A percentile compares a stretch with the other conserved stretches of the same genome.
Evolutionary conservation across 2,797 vertebrate species (phyloP).

Genomic region (Chrysocyon brachyurus): DNA sequence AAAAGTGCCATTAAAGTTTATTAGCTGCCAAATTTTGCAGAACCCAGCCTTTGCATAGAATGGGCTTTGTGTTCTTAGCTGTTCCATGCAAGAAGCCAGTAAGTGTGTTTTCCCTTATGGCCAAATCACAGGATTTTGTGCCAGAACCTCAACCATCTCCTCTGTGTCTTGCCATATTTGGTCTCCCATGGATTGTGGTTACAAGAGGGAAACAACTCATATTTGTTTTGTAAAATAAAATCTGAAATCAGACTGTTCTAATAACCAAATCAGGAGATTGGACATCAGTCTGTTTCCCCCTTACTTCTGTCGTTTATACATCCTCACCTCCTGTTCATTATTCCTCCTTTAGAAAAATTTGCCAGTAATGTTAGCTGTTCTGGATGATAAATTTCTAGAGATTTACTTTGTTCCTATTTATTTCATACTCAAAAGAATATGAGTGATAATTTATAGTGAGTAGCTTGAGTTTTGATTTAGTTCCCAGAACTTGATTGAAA

Average conservation of each 20-base stretch:
- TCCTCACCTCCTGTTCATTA: not conserved
- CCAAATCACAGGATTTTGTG: conserved; percentile 18
- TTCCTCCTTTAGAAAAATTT: conserved; percentile 48
- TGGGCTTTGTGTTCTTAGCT: conserved; percentile 67
- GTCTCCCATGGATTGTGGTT: conserved; percentile 68
- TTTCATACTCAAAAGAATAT: conserved; percentile 12
- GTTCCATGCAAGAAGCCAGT: conserved; percentile 37
- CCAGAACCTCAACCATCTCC: conserved; percentile 62
- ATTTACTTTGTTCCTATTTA: conserved; percentile 54
- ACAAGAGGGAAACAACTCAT: conserved; percentile 33
- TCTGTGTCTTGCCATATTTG: conserved; percentile 71
- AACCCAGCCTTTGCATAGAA: conserved; percentile 54
- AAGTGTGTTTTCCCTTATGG: conserved; percentile 29
- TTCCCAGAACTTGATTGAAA: not conserved
- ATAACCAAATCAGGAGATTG: conserved; percentile 36
- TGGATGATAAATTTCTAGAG: not conserved
- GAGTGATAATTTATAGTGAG: not conserved
- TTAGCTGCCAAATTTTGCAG: conserved; percentile 75
- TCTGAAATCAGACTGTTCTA: not conserved
- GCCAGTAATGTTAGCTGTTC: not conserved
- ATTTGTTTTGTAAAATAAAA: conserved; percentile 69
- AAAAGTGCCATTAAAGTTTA: conserved; percentile 81
- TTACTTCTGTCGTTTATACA: not conserved
- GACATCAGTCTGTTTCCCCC: not conserved
- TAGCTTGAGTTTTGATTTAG: conserved; percentile 14